Evolutionary conservation across 2,113 vertebrate species (phyloP), one percentile per base, ranked within the genome.

Genomic region (Lanius collurio): DNA sequence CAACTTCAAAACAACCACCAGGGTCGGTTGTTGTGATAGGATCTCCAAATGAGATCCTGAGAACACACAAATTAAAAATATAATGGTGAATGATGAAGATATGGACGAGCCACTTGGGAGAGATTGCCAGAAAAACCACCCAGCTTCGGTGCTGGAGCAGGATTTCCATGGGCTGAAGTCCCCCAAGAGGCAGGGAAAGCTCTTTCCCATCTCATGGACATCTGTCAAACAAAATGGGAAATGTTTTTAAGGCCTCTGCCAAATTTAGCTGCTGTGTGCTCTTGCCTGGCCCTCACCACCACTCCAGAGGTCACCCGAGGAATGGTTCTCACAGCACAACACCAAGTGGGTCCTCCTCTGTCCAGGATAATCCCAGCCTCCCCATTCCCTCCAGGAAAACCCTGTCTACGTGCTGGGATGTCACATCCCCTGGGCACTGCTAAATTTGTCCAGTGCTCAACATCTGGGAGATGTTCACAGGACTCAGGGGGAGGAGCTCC

Each of bases 371-470:
- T 22, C 69, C 81, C 78, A 86, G 56, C 30, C 52, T 53, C 85
- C 71, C 62, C 47, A 10, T 49, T 44, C 71, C 68, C 30, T 82
- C 49, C 63, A 96, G 79, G 79, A 96, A 82, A 93, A 44, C 65
- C 78, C 87, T 74, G 85, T 4, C 55, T 91, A 93, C 42, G 70
- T 95, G 94, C 89, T 89, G 67, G 31, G 71, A 70, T 95, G 90
- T 69, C 94, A 94, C 79, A 93, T 11, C 52, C 68, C 90, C 78
- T 37, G 33, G 21, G 2, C 1, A 49, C 28, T 4, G 67, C 84
- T 90, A 90, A 88, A 83, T 83, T 67, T 79, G 87, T 65, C 50
- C 91, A 46, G n/a, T 0, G 2, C 13, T 47, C 44, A 31, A 56
- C 87, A 63, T 80, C 67, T 93, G 85, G 78, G 91, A 79, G 85